These are phyloP conservation scores for Aplochiton taeniatus DNA, from an alignment of 2,797 vertebrate species.

Conservation along the genomic window DNA sequence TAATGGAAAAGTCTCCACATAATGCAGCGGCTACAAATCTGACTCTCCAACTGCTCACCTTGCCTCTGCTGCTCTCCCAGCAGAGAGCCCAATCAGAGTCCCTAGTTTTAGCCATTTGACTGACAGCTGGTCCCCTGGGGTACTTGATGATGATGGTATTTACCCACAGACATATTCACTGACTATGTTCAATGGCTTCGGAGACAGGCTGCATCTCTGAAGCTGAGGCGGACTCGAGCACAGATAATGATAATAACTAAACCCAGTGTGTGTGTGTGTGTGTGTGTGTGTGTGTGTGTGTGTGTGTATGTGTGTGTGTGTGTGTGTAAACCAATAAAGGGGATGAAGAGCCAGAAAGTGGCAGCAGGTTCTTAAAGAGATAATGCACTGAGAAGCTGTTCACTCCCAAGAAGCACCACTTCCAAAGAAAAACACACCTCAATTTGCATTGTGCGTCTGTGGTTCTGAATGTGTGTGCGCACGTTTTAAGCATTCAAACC, in stretches of 20 bases:
- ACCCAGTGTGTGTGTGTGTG: conserved; percentile 19
- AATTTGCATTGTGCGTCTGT: conserved; percentile 40
- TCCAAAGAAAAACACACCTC: conserved; percentile 34
- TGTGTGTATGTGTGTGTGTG: conserved; percentile 5
- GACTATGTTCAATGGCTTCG: background rate
- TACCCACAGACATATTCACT: conserved; percentile 12
- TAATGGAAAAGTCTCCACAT: conserved; percentile 10
- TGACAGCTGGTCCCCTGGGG: conserved; percentile 16
- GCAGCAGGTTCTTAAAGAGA: conserved; percentile 68
- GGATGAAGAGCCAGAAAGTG: conserved; percentile 42
- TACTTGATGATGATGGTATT: conserved; percentile 4
- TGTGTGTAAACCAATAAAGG: background rate
- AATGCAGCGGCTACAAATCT: conserved; percentile 9
- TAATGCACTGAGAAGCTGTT: conserved; percentile 51
- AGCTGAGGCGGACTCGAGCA: too few species aligned
- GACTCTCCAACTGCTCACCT: background rate
- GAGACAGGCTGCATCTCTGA: background rate
- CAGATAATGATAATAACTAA: too few species aligned
- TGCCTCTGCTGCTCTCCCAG: background rate
- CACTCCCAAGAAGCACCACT: conserved; percentile 34
- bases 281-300: conserved; percentile 26
- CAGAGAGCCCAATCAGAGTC: conserved; percentile 26
- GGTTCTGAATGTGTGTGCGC: conserved; percentile 1
- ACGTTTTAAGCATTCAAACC: conserved; percentile 14
- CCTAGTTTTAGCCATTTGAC: conserved; percentile 34